Evolutionary conservation across 2,888 invertebrate species (phyloP).

Genomic region (Caenorhabditis sp.): DNA sequence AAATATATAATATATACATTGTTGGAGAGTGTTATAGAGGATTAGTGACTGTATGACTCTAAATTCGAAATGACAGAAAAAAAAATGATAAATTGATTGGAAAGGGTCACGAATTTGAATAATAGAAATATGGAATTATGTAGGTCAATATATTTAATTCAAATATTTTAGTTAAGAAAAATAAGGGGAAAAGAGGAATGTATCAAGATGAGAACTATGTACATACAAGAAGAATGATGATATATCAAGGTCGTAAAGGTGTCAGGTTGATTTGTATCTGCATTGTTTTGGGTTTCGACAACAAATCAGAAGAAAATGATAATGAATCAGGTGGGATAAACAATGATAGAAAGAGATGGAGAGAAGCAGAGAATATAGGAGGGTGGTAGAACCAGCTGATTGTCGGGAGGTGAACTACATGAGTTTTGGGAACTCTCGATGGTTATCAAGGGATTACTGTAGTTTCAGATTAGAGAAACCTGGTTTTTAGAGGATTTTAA

Average conservation of each 20-base stretch:
- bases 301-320: too few relatives aligned
- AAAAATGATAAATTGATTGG: background rate
- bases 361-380: background rate
- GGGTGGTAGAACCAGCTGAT: conserved; percentile 1
- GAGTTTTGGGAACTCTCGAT: background rate
- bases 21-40: background rate
- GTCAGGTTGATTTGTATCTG: background rate
- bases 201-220: too few relatives aligned
- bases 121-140: too few relatives aligned
- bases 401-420: background rate
- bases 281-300: too few relatives aligned
- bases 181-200: background rate
- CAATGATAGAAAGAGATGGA: background rate
- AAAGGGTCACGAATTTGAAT: background rate
- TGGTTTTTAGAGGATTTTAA: too few relatives aligned
- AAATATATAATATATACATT: too few relatives aligned
- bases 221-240: background rate
- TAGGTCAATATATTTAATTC: background rate
- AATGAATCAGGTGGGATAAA: background rate
- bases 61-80: background rate
- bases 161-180: background rate
- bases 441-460: background rate
- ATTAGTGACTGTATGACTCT: background rate
- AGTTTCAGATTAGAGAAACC: too few relatives aligned
- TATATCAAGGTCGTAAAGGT: conserved; percentile 4